Evolutionary conservation across 1,140 invertebrate genomes (phyloP).

Genomic region (Rhagoletis pomonella): DNA sequence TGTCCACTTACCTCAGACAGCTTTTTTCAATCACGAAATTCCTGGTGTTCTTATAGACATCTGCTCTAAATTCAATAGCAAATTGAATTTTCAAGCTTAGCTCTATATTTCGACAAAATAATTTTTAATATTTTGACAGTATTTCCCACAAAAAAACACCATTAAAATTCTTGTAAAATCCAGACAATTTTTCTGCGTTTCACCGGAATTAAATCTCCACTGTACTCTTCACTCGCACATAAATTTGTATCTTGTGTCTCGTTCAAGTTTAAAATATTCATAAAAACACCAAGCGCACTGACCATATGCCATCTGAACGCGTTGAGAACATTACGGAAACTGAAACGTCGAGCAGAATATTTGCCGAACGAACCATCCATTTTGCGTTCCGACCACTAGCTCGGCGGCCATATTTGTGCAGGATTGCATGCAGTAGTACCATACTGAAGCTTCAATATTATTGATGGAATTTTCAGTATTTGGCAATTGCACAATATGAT

Average conservation of each 20-base stretch:
- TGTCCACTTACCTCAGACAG: constrained; percentile 70
- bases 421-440: not conserved
- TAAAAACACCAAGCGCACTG: constrained; percentile 50
- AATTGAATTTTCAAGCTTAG: constrained; percentile 60
- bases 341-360: constrained; percentile 54
- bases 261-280: constrained; percentile 40
- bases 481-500: not conserved
- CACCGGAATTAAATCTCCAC: constrained; percentile 34
- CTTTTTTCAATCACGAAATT: constrained; percentile 73
- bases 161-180: constrained; percentile 53
- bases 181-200: constrained; percentile 55
- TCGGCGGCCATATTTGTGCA: not conserved
- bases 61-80: constrained; percentile 61
- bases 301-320: constrained; percentile 42
- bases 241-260: constrained; percentile 55
- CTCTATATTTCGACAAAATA: constrained; percentile 36
- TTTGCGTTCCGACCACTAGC: not conserved
- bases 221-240: constrained; percentile 51
- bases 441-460: not conserved
- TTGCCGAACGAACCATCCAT: constrained; percentile 24
- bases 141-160: constrained; percentile 53
- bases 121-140: constrained; percentile 62
- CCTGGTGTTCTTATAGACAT: constrained; percentile 66
- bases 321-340: constrained; percentile 58
- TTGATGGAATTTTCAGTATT: not conserved